These are phyloP conservation scores for Melanargia galathea DNA, from an alignment of 2,888 invertebrate genomes.

Conservation along the genomic window DNA sequence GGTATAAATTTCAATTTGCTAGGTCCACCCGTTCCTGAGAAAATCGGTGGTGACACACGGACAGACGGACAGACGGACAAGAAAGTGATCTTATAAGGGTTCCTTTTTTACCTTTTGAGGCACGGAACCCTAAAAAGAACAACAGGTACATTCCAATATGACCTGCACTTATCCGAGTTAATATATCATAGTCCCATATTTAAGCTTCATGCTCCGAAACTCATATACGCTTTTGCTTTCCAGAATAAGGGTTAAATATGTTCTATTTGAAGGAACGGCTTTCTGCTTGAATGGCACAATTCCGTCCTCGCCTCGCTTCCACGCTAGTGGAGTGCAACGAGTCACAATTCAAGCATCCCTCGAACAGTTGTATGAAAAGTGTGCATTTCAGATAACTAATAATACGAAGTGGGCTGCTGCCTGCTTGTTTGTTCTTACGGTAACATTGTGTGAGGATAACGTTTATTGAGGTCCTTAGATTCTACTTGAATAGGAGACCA, in stretches of 20 bases:
- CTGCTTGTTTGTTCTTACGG: not conserved
- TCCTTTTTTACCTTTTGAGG: no score
- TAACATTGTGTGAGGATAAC: not conserved
- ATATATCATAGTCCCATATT: constrained; percentile 23
- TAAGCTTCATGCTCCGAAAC: constrained; percentile 9
- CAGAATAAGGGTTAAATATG: constrained; percentile 24
- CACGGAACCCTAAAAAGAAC: constrained; percentile 25
- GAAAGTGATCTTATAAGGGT: no score
- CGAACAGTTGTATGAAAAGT: constrained; percentile 25
- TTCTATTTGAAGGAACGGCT: constrained; percentile 28
- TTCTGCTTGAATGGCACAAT: constrained; percentile 36
- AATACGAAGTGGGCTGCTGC: constrained; percentile 3
- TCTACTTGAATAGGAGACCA: no score
- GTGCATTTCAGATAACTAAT: constrained; percentile 22
- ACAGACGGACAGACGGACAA: no score
- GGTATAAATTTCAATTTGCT: no score
- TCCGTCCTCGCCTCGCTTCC: constrained; percentile 31
- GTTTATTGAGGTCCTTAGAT: not conserved
- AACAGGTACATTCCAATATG: constrained; percentile 30
- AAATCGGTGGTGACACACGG: no score
- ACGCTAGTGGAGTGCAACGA: constrained; percentile 34
- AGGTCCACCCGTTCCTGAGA: no score
- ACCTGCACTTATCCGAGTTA: constrained; percentile 25
- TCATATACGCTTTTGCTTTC: not conserved
- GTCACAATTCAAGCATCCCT: constrained; percentile 31